Conservation (phyloP, 2,888 invertebrate genomes). For the Nephrocerus scutellatus region DNA sequence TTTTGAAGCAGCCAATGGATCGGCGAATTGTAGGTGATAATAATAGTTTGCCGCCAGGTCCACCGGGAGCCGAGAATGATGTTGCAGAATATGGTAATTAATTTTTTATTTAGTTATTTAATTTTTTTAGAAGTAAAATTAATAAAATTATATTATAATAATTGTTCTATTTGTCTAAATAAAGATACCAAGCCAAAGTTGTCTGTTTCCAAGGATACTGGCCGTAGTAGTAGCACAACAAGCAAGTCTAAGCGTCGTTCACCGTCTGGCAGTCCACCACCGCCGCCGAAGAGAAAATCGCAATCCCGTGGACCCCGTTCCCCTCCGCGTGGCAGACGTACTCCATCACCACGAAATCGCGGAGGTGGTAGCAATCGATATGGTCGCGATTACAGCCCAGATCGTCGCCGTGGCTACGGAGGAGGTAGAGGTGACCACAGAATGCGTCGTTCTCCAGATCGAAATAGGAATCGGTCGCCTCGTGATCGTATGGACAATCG, state of each 20-base stretch:
- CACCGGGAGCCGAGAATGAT: constrained; percentile 41
- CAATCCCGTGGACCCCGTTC: constrained; percentile 18
- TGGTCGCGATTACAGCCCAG: constrained; percentile 36
- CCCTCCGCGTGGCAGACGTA: constrained; percentile 30
- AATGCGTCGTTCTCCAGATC: constrained; percentile 35
- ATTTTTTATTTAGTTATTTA: neutral
- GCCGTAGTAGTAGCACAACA: constrained; percentile 23
- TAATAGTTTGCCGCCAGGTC: constrained; percentile 35
- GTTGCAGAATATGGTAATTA: constrained; percentile 27
- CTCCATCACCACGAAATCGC: constrained; percentile 32
- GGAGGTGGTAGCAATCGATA: constrained; percentile 27
- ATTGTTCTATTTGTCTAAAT: neutral
- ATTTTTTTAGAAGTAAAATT: neutral
- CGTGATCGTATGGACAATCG: constrained; percentile 26
- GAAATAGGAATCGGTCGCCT: constrained; percentile 22
- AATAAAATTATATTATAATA: neutral
- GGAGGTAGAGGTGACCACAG: constrained; percentile 18
- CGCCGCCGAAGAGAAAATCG: constrained; percentile 29
- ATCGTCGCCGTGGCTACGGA: constrained; percentile 33
- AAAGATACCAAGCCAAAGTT: constrained; percentile 18
- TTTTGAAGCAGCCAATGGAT: constrained; percentile 35
- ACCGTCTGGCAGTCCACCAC: constrained; percentile 31
- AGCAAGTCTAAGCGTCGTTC: constrained; percentile 31
- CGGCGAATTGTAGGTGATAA: constrained; percentile 33
- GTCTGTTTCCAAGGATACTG: constrained; percentile 25